Conservation (phyloP, 2,888 invertebrate genomes). For the Drosophila quinaria region DNA sequence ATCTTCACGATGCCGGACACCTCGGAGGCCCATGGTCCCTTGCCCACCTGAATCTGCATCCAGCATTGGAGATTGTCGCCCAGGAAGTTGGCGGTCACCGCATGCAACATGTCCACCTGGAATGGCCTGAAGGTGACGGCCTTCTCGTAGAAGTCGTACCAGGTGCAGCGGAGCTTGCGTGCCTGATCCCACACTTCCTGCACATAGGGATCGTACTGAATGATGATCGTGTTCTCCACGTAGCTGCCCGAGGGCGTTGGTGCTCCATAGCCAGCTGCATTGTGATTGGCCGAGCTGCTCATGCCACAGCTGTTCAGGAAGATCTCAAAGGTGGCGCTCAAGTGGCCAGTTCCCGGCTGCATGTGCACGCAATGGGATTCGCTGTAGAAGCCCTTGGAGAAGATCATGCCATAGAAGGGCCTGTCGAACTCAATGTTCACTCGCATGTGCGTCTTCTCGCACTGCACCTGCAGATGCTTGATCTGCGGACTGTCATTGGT, state of each 20-base stretch:
- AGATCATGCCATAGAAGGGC: slow-evolving; percentile 98
- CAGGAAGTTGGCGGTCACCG: slow-evolving; percentile 97
- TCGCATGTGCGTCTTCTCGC: slow-evolving; percentile 97
- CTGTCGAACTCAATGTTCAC: slow-evolving; percentile 98
- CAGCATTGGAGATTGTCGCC: slow-evolving; percentile 98
- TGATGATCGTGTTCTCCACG: slow-evolving; percentile 97
- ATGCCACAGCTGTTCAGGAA: slow-evolving; percentile 97
- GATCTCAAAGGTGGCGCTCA: slow-evolving; percentile 97
- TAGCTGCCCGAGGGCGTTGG: slow-evolving; percentile 96
- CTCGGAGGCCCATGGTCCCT: slow-evolving; percentile 98
- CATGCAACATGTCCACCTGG: slow-evolving; percentile 98
- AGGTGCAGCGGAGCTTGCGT: slow-evolving; percentile 95
- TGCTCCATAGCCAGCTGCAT: slow-evolving; percentile 93
- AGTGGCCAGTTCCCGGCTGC: slow-evolving; percentile 95
- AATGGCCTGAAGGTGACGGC: slow-evolving; percentile 97
- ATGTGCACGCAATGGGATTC: slow-evolving; percentile 96
- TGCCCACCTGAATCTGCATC: slow-evolving; percentile 99
- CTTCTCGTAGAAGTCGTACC: slow-evolving; percentile 98
- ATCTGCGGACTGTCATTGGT: slow-evolving; percentile 96
- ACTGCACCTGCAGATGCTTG: slow-evolving; percentile 96
- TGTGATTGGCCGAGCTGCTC: slow-evolving; percentile 96
- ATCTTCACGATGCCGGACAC: slow-evolving; percentile 98
- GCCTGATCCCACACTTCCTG: slow-evolving; percentile 98
- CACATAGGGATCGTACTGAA: slow-evolving; percentile 97
- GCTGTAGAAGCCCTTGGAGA: slow-evolving; percentile 97